A percentile compares a stretch with the other conserved stretches of the same genome.
Evolutionary conservation across 2,888 invertebrate species (phyloP).

Genomic region (Tanytarsus gracilentus): DNA sequence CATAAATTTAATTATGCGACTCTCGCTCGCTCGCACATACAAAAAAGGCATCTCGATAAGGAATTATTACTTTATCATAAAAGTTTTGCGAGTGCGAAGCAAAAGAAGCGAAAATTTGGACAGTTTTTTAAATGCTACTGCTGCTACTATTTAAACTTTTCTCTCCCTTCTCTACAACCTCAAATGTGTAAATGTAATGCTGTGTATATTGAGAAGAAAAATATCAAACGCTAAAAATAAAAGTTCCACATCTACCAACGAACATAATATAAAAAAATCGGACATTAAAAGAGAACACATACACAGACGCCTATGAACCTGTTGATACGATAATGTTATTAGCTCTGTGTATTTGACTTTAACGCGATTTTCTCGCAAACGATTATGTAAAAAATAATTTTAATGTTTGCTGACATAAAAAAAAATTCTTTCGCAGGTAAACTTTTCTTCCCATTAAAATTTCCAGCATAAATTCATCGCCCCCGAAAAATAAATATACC

Average conservation of each 20-base stretch:
- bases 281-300: slow-evolving; percentile 24
- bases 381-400: too few relatives aligned
- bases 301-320: slow-evolving; percentile 21
- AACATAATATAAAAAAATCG: not conserved
- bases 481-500: too few relatives aligned
- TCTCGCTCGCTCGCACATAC: too few relatives aligned
- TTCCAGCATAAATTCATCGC: too few relatives aligned
- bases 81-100: too few relatives aligned
- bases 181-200: too few relatives aligned
- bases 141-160: slow-evolving; percentile 7
- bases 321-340: slow-evolving; percentile 26
- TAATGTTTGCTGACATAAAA: too few relatives aligned
- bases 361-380: slow-evolving; percentile 9
- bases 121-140: not conserved
- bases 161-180: too few relatives aligned
- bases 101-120: too few relatives aligned
- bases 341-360: not conserved
- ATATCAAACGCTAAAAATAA: slow-evolving; percentile 15
- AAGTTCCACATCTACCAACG: slow-evolving; percentile 17
- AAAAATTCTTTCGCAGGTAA: too few relatives aligned
- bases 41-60: not conserved
- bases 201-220: not conserved
- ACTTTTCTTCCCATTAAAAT: too few relatives aligned
- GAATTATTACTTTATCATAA: too few relatives aligned
- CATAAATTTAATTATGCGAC: not conserved